phyloP scores from a whole-genome alignment of 2,888 invertebrate genomes.

The Acrobasis suavella region DNA sequence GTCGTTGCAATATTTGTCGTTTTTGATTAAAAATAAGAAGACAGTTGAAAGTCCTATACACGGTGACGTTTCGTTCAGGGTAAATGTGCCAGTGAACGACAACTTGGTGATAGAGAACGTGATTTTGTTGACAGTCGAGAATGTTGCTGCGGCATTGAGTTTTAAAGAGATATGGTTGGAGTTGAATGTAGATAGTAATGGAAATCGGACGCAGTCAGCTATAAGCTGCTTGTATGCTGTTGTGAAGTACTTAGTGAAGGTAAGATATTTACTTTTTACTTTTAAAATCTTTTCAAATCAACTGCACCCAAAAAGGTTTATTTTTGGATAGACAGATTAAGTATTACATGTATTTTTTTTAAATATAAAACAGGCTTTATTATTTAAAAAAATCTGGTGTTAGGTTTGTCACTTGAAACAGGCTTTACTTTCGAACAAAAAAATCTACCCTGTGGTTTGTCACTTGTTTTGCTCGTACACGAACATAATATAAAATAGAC shows the following conservation, averaged over 20 bases:
- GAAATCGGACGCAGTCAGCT: slow-evolving; percentile 72
- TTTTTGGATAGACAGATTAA: too few species aligned
- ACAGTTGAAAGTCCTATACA: slow-evolving; percentile 70
- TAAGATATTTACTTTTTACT: slow-evolving; percentile 35
- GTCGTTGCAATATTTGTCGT: slow-evolving; percentile 73
- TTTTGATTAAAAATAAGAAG: slow-evolving; percentile 76
- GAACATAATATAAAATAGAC: too few species aligned
- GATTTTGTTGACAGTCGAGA: slow-evolving; percentile 59
- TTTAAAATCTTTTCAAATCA: too few species aligned
- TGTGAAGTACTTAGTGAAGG: slow-evolving; percentile 75
- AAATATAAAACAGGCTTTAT: too few species aligned
- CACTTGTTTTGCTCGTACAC: too few species aligned
- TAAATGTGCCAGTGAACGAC: slow-evolving; percentile 52
- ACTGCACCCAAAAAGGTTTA: too few species aligned
- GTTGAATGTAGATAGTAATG: slow-evolving; percentile 66
- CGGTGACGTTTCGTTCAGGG: slow-evolving; percentile 69
- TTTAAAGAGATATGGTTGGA: slow-evolving; percentile 71
- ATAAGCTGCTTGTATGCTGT: slow-evolving; percentile 75
- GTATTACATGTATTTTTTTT: too few species aligned
- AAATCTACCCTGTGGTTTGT: too few species aligned
- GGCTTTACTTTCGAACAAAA: too few species aligned
- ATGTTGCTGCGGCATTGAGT: slow-evolving; percentile 66
- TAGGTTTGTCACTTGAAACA: too few species aligned
- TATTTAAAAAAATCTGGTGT: too few species aligned
- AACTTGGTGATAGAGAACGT: slow-evolving; percentile 67